These are phyloP conservation scores for Cryptotermes secundus DNA, from an alignment of 1,140 invertebrate species.

Conservation along the genomic window DNA sequence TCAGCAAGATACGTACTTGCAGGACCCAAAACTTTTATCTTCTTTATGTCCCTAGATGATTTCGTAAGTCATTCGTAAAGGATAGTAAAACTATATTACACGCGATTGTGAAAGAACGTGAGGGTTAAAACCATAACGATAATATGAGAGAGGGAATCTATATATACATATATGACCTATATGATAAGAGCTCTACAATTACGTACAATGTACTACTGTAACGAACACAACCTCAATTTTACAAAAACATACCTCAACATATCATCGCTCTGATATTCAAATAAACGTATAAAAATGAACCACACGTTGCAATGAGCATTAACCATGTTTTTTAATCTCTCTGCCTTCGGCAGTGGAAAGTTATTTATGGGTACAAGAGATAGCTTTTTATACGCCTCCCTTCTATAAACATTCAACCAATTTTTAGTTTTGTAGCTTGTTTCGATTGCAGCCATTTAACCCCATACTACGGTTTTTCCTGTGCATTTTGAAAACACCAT, in stretches of 20 bases:
- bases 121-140: neutral
- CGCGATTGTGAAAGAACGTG: no score
- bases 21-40: no score
- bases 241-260: neutral
- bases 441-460: neutral
- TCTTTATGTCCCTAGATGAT: no score
- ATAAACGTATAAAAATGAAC: neutral
- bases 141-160: no score
- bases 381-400: neutral
- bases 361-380: conserved; percentile 1
- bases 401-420: neutral
- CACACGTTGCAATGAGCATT: neutral
- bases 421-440: neutral
- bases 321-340: neutral
- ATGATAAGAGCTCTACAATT: no score
- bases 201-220: neutral
- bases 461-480: neutral
- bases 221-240: neutral
- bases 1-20: no score
- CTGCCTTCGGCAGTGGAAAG: neutral
- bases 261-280: neutral
- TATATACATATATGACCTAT: no score
- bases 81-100: no score
- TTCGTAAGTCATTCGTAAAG: no score
- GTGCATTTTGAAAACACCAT: neutral